phyloP scores from a whole-genome alignment of 2,797 vertebrate species.

The Thalassophryne amazonica region DNA sequence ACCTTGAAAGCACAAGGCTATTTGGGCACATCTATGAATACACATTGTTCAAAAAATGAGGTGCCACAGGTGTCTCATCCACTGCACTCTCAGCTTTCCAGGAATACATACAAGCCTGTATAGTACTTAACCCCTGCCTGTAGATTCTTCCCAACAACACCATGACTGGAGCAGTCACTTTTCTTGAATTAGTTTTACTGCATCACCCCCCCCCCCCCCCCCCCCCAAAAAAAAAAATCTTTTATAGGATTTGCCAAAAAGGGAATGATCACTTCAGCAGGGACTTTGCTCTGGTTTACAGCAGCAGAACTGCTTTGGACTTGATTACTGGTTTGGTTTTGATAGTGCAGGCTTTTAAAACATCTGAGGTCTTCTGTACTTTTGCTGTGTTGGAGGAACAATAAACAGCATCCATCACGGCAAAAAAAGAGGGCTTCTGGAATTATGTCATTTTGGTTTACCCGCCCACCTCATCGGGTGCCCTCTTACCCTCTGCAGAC shows the following conservation, averaged over 20 bases:
- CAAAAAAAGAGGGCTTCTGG: background rate
- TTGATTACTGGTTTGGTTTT: constrained; percentile 38
- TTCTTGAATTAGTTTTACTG: background rate
- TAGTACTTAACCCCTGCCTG: no score
- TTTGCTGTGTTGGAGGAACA: constrained; percentile 20
- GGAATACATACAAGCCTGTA: no score
- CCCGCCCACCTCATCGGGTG: background rate
- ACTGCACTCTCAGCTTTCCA: no score
- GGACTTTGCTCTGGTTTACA: constrained; percentile 27
- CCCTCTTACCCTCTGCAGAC: background rate
- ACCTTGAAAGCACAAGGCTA: no score
- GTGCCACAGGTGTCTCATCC: no score
- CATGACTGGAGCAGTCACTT: background rate
- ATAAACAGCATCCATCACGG: background rate
- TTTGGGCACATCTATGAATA: no score
- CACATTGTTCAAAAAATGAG: no score
- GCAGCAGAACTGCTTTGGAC: constrained; percentile 7
- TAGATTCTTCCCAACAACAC: no score
- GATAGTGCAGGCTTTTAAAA: no score
- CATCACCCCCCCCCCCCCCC: no score
- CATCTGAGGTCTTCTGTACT: constrained; percentile 8
- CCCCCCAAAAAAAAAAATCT: no score
- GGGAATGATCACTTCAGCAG: constrained; percentile 47
- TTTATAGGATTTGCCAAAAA: constrained; percentile 49
- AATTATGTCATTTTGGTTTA: background rate